phyloP scores from a whole-genome alignment of 2,113 vertebrate species.

The Oophaga pumilio region DNA sequence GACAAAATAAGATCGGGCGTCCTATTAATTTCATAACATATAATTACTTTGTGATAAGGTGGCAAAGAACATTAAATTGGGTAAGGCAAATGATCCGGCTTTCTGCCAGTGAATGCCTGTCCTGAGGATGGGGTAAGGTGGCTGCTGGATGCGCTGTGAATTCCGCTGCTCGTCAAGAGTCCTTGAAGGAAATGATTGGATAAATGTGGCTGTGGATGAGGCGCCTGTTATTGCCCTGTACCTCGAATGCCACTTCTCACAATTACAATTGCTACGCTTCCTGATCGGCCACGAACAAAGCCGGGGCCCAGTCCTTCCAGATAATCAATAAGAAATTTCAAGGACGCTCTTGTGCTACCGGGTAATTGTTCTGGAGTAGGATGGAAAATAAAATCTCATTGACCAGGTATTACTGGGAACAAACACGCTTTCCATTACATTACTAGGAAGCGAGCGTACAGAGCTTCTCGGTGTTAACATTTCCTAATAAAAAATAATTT shows the following conservation, averaged over 20 bases:
- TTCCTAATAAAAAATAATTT: neutral
- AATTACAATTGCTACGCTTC: conserved; percentile 70
- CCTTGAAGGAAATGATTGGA: conserved; percentile 75
- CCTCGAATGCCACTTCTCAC: conserved; percentile 73
- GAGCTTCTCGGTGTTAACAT: neutral
- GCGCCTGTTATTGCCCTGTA: conserved; percentile 64
- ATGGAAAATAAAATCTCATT: conserved; percentile 46
- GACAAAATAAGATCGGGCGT: neutral
- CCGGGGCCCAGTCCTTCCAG: conserved; percentile 72
- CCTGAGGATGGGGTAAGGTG: conserved; percentile 59
- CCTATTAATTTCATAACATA: neutral
- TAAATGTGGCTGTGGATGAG: conserved; percentile 70
- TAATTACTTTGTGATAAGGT: neutral
- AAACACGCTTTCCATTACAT: neutral
- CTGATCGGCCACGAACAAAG: conserved; percentile 71
- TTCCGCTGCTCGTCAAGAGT: conserved; percentile 72
- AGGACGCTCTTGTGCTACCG: conserved; percentile 42
- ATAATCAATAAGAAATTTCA: conserved; percentile 67
- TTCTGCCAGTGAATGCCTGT: conserved; percentile 6
- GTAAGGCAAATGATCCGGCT: neutral
- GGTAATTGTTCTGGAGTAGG: conserved; percentile 51
- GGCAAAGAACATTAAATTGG: neutral
- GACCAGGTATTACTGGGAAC: conserved; percentile 26
- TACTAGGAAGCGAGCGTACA: neutral
- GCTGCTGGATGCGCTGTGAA: conserved; percentile 59